A percentile compares a stretch with the other conserved stretches of the same genome.
These are phyloP conservation scores for Latrodectus geometricus DNA, from an alignment of 1,140 invertebrate species.

Conservation along the genomic window DNA sequence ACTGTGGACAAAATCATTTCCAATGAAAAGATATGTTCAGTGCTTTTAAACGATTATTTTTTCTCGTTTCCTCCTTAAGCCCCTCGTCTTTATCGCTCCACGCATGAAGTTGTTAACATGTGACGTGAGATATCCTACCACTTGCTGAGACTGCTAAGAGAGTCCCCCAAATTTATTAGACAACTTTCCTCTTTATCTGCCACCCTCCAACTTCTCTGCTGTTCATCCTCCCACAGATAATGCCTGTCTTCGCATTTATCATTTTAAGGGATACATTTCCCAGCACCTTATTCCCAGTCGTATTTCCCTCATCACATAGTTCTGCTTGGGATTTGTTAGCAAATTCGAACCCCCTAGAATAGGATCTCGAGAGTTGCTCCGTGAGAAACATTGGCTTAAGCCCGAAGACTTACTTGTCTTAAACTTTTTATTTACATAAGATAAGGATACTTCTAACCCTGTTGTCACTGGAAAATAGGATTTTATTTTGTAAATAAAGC, in stretches of 20 bases:
- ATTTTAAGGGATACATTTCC: not conserved
- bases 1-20: too few species aligned
- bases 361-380: not conserved
- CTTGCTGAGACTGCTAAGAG: not conserved
- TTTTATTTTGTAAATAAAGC: too few species aligned
- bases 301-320: constrained; percentile 31
- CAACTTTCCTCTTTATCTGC: not conserved
- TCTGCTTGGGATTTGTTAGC: constrained; percentile 41
- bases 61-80: too few species aligned
- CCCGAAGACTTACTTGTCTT: not conserved
- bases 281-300: not conserved
- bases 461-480: too few species aligned
- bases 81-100: not conserved
- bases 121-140: not conserved
- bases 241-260: not conserved
- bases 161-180: not conserved
- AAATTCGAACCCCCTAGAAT: not conserved
- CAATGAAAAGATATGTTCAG: too few species aligned
- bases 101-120: not conserved
- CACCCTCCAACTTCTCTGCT: not conserved
- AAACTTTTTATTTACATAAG: not conserved
- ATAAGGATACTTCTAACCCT: too few species aligned
- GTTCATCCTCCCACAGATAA: not conserved
- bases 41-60: too few species aligned
- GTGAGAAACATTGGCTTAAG: not conserved